Conservation (phyloP, 92 coral and sea anemone species). For the Pocillopora grandis region DNA sequence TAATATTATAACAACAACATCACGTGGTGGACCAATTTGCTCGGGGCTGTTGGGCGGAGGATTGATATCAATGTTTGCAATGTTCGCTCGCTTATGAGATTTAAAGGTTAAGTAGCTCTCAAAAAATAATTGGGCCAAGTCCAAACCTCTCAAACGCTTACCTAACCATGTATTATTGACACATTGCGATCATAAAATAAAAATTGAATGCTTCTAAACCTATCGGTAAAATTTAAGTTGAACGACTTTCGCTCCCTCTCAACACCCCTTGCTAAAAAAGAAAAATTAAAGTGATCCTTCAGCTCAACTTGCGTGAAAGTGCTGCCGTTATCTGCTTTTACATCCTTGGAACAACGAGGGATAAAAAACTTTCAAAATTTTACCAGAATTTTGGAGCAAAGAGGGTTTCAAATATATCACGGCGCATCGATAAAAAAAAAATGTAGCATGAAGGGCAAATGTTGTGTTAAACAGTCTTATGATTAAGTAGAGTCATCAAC, state of each 20-base stretch:
- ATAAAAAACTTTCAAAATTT: background rate
- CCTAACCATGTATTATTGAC: too few species aligned
- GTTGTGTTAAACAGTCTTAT: background rate
- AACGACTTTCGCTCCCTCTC: too few species aligned
- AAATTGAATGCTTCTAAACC: too few species aligned
- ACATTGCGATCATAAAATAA: too few species aligned
- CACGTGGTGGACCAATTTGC: too few species aligned
- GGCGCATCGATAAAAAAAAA: background rate
- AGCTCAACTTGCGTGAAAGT: too few species aligned
- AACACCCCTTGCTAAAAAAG: too few species aligned
- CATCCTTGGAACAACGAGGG: background rate
- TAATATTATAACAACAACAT: too few species aligned
- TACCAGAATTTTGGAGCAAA: background rate
- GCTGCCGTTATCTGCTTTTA: too few species aligned
- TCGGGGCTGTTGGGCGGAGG: background rate
- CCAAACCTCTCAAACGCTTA: too few species aligned
- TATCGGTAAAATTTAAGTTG: too few species aligned
- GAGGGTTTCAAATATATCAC: background rate
- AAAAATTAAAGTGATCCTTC: too few species aligned
- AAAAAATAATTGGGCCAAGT: background rate
- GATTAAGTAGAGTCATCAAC: background rate
- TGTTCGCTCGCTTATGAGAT: background rate
- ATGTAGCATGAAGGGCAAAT: background rate
- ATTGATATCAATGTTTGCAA: background rate
- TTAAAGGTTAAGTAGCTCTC: background rate